Evolutionary conservation across 2,113 vertebrate species (phyloP).

Genomic region (Semnornis frantzii): DNA sequence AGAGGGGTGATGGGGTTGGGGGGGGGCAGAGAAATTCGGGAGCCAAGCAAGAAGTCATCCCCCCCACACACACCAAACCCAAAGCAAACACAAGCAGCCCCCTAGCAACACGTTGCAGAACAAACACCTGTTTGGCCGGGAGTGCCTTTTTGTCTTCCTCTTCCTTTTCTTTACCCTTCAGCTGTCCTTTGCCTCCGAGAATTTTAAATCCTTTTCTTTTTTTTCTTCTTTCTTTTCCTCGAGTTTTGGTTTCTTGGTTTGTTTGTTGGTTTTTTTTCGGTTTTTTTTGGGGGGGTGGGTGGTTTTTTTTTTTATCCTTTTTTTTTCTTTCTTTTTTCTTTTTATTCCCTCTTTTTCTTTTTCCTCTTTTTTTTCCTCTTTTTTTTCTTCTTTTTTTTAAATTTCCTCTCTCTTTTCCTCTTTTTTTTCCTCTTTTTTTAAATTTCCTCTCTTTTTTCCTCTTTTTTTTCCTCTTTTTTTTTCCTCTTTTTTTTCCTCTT

Average conservation of each 20-base stretch:
- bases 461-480: too few species aligned
- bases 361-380: neutral
- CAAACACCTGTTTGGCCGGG: conserved; percentile 71
- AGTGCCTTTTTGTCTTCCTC: conserved; percentile 48
- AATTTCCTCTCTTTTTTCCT: too few species aligned
- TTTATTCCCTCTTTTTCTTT: too few species aligned
- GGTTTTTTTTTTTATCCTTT: neutral
- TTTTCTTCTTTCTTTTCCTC: neutral
- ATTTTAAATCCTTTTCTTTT: conserved; percentile 45
- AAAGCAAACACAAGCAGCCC: conserved; percentile 62
- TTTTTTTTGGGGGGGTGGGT: neutral
- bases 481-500: too few species aligned
- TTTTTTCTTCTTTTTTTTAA: too few species aligned
- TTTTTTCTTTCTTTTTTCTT: too few species aligned
- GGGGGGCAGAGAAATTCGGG: neutral
- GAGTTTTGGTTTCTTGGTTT: neutral
- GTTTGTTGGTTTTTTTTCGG: neutral
- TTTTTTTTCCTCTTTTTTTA: too few species aligned
- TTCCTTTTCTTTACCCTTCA: neutral
- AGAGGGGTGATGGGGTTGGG: neutral
- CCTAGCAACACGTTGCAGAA: conserved; percentile 56
- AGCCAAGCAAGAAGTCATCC: neutral
- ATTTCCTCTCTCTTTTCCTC: too few species aligned
- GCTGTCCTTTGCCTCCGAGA: conserved; percentile 55
- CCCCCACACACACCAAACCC: neutral